phyloP scores from a whole-genome alignment of 2,113 vertebrate species.

The Hippocampus comes region DNA sequence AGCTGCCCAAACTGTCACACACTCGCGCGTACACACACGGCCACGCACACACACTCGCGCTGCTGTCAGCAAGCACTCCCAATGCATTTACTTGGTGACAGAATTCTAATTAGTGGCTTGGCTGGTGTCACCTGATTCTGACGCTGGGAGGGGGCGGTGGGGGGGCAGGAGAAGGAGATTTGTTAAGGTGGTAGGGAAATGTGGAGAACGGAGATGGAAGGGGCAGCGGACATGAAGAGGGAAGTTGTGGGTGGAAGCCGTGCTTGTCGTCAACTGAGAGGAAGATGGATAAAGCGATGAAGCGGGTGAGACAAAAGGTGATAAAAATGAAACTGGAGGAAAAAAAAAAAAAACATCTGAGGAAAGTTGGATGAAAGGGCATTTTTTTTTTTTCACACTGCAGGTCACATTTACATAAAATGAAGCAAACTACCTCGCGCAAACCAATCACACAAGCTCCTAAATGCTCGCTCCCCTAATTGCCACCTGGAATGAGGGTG shows the following conservation, averaged over 20 bases:
- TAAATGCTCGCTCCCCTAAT: conserved; percentile 49
- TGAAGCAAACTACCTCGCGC: conserved; percentile 37
- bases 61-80: conserved; percentile 94
- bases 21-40: conserved; percentile 65
- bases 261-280: conserved; percentile 1
- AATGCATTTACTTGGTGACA: conserved; percentile 99
- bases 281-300: conserved; percentile 31
- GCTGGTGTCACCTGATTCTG: conserved; percentile 79
- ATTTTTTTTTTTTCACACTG: conserved; percentile 15
- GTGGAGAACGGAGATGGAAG: conserved; percentile 51
- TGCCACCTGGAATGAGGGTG: conserved; percentile 46
- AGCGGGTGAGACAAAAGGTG: conserved; percentile 20
- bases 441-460: conserved; percentile 25
- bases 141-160: conserved; percentile 47
- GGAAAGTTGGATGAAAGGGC: conserved; percentile 15
- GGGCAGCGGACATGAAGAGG: conserved; percentile 10
- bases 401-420: conserved; percentile 50
- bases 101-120: conserved; percentile 98
- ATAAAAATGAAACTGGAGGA: conserved; percentile 2
- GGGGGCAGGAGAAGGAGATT: conserved; percentile 47
- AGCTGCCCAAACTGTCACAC: conserved; percentile 83
- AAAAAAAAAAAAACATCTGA: conserved; percentile 2
- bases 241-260: conserved; percentile 8
- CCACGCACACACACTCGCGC: conserved; percentile 75
- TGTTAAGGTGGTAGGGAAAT: conserved; percentile 53